A percentile compares a stretch with the other conserved stretches of the same genome.
These are phyloP conservation scores for Ibycter americanus DNA, from an alignment of 2,797 vertebrate species.

Conservation along the genomic window DNA sequence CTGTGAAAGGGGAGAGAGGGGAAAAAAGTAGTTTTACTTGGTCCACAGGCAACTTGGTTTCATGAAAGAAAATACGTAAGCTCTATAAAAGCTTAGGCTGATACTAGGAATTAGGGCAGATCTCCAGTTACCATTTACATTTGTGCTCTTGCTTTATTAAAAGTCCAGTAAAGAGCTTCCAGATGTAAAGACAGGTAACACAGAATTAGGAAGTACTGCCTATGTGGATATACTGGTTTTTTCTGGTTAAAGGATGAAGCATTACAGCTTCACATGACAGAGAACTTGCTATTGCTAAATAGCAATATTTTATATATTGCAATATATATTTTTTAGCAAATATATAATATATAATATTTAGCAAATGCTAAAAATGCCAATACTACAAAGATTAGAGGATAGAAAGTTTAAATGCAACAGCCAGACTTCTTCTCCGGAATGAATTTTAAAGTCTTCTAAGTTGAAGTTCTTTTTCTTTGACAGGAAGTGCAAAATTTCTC, in stretches of 20 bases:
- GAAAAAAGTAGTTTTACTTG: background rate
- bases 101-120: background rate
- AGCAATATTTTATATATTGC: too few relatives aligned
- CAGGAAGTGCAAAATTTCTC: background rate
- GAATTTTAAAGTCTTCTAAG: background rate
- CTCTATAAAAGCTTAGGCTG: background rate
- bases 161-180: background rate
- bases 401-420: background rate
- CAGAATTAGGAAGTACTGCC: background rate
- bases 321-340: too few relatives aligned
- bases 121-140: background rate
- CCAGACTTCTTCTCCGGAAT: background rate
- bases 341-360: too few relatives aligned
- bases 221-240: background rate
- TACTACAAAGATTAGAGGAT: background rate
- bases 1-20: background rate
- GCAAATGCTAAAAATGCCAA: background rate
- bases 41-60: background rate
- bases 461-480: background rate
- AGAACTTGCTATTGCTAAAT: too few relatives aligned
- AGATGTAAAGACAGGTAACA: background rate
- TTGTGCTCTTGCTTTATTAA: background rate
- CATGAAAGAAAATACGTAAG: background rate
- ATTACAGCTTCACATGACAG: background rate
- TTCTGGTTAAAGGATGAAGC: background rate